A percentile compares a stretch with the other conserved stretches of the same genome.
Evolutionary conservation across 2,113 vertebrate species (phyloP).

Genomic region (Ageneiosus marmoratus): DNA sequence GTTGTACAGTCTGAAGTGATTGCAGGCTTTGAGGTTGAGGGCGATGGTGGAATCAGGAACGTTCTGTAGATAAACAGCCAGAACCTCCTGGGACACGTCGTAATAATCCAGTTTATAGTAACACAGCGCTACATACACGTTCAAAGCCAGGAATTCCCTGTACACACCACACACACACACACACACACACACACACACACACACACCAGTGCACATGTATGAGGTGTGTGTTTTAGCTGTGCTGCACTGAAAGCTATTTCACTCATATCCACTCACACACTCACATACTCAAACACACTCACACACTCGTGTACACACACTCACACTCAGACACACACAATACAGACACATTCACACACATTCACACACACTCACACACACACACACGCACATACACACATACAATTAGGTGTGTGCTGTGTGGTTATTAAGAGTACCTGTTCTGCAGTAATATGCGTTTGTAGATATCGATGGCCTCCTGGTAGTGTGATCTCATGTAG

Average conservation of each 20-base stretch:
- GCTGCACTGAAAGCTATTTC: not conserved
- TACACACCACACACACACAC: constrained; percentile 18
- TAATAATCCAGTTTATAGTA: constrained; percentile 99
- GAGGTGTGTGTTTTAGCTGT: not conserved
- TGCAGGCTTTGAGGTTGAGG: constrained; percentile 97
- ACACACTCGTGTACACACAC: no score
- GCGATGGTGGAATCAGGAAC: constrained; percentile 95
- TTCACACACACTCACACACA: no score
- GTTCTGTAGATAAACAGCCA: constrained; percentile 94
- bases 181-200: constrained; percentile 22
- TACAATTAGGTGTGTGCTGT: no score
- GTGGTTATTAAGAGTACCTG: no score
- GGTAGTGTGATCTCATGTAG: constrained; percentile 97
- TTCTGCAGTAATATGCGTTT: constrained; percentile 92
- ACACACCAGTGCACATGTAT: not conserved
- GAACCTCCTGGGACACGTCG: constrained; percentile 93
- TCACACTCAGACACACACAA: no score
- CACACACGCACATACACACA: no score
- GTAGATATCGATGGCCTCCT: constrained; percentile 97
- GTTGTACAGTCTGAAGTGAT: constrained; percentile 93
- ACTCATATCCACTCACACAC: not conserved
- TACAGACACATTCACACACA: no score
- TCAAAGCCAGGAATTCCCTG: constrained; percentile 92
- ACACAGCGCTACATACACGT: constrained; percentile 95
- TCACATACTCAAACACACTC: no score